A percentile compares a stretch with the other conserved stretches of the same genome.
phyloP scores from a whole-genome alignment of 2,888 invertebrate genomes.

The Invenusta paracnida region DNA sequence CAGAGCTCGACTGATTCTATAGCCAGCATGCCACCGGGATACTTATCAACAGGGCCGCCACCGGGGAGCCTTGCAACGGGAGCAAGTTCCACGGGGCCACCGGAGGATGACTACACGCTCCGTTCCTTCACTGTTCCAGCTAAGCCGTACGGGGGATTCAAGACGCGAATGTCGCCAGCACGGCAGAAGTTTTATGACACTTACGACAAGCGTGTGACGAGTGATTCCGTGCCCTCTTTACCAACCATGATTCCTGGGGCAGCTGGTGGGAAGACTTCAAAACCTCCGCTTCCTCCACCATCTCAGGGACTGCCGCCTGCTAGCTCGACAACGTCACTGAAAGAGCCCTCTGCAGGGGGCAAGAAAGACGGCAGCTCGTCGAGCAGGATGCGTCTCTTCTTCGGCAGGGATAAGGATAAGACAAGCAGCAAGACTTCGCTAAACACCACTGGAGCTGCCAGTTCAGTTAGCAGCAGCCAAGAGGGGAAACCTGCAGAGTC shows the following conservation, averaged over 20 bases:
- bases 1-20: slow-evolving; percentile 38
- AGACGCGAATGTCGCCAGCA: slow-evolving; percentile 35
- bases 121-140: slow-evolving; percentile 40
- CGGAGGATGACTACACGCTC: slow-evolving; percentile 36
- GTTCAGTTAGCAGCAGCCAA: neutral
- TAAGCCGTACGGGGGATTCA: slow-evolving; percentile 28
- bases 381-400: neutral
- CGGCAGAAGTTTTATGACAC: slow-evolving; percentile 35
- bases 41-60: neutral
- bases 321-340: neutral
- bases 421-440: neutral
- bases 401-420: neutral
- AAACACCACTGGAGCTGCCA: too few relatives aligned
- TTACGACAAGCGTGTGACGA: slow-evolving; percentile 18
- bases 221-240: slow-evolving; percentile 24
- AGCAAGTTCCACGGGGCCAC: neutral
- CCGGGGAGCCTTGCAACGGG: neutral
- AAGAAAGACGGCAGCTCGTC: neutral
- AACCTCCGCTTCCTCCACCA: neutral
- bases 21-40: slow-evolving; percentile 8
- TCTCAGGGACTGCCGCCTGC: neutral
- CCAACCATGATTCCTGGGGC: neutral
- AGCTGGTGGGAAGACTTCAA: too few relatives aligned
- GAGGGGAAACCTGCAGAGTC: neutral
- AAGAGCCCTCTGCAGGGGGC: neutral